Conservation (phyloP, 2,888 invertebrate species). For the Tetramorium bicarinatum region DNA sequence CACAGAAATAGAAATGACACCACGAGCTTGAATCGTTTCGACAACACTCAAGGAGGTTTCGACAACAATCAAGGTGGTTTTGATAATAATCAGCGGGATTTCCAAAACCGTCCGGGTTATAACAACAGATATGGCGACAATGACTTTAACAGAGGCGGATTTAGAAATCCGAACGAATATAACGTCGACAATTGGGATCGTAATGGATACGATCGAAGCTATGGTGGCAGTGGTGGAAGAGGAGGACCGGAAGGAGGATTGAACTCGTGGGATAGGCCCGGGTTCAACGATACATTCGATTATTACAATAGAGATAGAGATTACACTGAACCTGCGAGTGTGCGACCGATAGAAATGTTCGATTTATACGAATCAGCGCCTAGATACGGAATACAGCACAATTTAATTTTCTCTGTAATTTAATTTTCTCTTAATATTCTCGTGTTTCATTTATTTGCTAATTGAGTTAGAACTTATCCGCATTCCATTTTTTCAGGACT, state of each 20-base stretch:
- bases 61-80: slow-evolving; percentile 66
- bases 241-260: slow-evolving; percentile 57
- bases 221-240: slow-evolving; percentile 32
- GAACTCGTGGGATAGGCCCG: slow-evolving; percentile 61
- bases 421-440: neutral
- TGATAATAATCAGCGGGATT: slow-evolving; percentile 59
- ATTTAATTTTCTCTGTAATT: slow-evolving; percentile 93
- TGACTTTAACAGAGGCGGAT: slow-evolving; percentile 76
- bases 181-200: slow-evolving; percentile 56
- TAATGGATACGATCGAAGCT: slow-evolving; percentile 35
- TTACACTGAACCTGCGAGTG: slow-evolving; percentile 78
- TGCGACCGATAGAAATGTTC: slow-evolving; percentile 89
- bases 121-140: slow-evolving; percentile 66
- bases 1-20: slow-evolving; percentile 68
- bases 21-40: slow-evolving; percentile 71
- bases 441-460: slow-evolving; percentile 26
- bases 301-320: slow-evolving; percentile 64
- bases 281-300: slow-evolving; percentile 62
- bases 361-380: slow-evolving; percentile 92
- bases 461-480: neutral
- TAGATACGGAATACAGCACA: slow-evolving; percentile 90
- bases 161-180: slow-evolving; percentile 69
- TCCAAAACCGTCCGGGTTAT: slow-evolving; percentile 72
- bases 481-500: slow-evolving; percentile 89
- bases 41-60: slow-evolving; percentile 62